Evolutionary conservation across 2,113 vertebrate genomes (phyloP).

Genomic region (Labeo rohita): DNA sequence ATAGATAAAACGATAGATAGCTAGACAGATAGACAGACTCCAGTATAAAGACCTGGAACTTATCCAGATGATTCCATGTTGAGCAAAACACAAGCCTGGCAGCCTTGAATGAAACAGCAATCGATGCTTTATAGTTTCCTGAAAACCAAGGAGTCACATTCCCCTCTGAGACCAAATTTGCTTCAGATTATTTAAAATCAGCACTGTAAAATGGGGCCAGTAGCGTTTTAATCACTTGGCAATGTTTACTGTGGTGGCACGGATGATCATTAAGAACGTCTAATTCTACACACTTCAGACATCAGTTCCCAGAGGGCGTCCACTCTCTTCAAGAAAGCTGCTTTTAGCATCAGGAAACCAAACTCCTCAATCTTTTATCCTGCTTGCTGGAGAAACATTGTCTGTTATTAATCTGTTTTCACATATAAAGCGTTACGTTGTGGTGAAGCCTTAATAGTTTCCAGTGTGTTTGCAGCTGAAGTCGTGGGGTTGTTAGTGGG

Average conservation of each 20-base stretch:
- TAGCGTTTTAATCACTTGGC: conserved; percentile 18
- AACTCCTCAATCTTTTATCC: conserved; percentile 24
- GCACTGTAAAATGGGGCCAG: neutral
- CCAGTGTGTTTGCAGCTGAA: conserved; percentile 46
- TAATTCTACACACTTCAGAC: conserved; percentile 18
- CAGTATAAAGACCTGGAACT: neutral
- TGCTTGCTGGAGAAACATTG: conserved; percentile 19
- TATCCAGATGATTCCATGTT: neutral
- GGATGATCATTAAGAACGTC: conserved; percentile 3
- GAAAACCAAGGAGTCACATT: neutral
- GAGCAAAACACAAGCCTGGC: neutral
- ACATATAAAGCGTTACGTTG: conserved; percentile 49
- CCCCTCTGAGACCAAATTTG: neutral
- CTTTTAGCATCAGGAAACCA: conserved; percentile 52
- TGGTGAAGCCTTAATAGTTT: conserved; percentile 48
- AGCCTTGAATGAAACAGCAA: neutral
- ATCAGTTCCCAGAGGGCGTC: neutral
- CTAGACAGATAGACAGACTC: conserved; percentile 20
- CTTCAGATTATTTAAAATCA: neutral
- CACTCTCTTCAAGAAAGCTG: conserved; percentile 31
- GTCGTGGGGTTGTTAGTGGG: conserved; percentile 47
- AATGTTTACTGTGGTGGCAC: neutral
- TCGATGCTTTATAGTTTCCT: neutral
- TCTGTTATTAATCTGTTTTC: conserved; percentile 53
- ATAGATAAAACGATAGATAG: conserved; percentile 19